Base-by-base conservation (phyloP, 1,140 invertebrate species). In the Harlomillsia oculata region DNA sequence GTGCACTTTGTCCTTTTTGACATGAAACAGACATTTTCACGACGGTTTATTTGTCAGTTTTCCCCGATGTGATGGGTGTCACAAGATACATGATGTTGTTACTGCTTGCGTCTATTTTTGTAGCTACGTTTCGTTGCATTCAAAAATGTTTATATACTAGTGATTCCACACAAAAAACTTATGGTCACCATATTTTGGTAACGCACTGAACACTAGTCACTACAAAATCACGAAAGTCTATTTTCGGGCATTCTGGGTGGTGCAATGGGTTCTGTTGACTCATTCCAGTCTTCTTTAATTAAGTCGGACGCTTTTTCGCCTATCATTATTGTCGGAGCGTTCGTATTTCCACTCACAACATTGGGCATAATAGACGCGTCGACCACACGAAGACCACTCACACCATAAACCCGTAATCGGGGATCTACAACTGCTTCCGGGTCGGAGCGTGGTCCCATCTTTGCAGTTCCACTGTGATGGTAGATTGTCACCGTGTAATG, bases 301-400 rank as follows among this genome's bases (percentile, higher is more conserved):
- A 72, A 59, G 53, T 72, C 72, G 3, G 70, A 51, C 25, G 46
- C 56, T 52, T 57, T 57, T 25, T 57, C 56, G 13, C 44, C 43
- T 36, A 60, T 56, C 59, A 60, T 60, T 30, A 57, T 57, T n/a
- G 69, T 67, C 1, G 73, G 69, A 1, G 71, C 74, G 48, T 73
- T 74, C 11, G 74, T 75, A 67, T 76, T 75, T 5, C 75, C 75
- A 6, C 68, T 69, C 0, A 74, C 69, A 25, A 76, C 69, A 21
- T 66, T 69, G 13, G 75, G 75, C 71, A 76, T 77, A 29, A 77
- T 70, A 18, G 72, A 74, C 5, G 68, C 73, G 62, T 76, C 75
- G 1, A 72, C 71, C 3, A 76, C 74, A 1, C 75, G 67, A 2
- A 76, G 64, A 18, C 67, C 67, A 5, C 57, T 54, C 5, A 77